These are phyloP conservation scores for Epizoanthus fatuus DNA, from an alignment of 92 coral and sea anemone species.

Conservation along the genomic window DNA sequence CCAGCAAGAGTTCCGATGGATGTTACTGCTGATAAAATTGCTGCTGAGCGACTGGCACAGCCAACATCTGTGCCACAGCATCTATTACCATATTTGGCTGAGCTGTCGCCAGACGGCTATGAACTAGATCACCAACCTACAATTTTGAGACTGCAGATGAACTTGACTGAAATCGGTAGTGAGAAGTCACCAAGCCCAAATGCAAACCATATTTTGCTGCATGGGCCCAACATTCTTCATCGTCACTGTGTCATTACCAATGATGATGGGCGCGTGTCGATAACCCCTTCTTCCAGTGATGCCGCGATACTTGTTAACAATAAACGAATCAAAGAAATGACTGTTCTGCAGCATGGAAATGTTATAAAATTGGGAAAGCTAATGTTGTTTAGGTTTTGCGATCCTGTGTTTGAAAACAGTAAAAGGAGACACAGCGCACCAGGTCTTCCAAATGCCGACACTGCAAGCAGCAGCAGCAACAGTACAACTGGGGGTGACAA, in stretches of 20 bases:
- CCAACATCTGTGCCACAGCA: constrained; percentile 74
- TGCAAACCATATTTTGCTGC: constrained; percentile 68
- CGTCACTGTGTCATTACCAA: constrained; percentile 92
- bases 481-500: constrained; percentile 71
- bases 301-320: constrained; percentile 86
- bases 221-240: constrained; percentile 80
- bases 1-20: constrained; percentile 87
- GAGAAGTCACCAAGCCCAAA: constrained; percentile 85
- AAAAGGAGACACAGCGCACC: constrained; percentile 73
- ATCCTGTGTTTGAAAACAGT: constrained; percentile 83
- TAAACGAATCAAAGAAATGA: constrained; percentile 84
- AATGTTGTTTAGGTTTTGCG: constrained; percentile 79
- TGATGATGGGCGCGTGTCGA: constrained; percentile 85
- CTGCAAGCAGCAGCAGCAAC: constrained; percentile 72
- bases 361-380: constrained; percentile 78
- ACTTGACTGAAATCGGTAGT: constrained; percentile 91
- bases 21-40: constrained; percentile 62
- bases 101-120: constrained; percentile 80
- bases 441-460: constrained; percentile 45
- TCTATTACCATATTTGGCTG: constrained; percentile 81
- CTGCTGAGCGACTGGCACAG: constrained; percentile 77
- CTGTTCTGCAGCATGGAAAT: constrained; percentile 79
- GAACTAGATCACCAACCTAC: constrained; percentile 71
- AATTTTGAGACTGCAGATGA: constrained; percentile 83
- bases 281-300: constrained; percentile 85